Evolutionary conservation across 2,797 vertebrate species (phyloP).

Genomic region (Acanthiza pusilla): DNA sequence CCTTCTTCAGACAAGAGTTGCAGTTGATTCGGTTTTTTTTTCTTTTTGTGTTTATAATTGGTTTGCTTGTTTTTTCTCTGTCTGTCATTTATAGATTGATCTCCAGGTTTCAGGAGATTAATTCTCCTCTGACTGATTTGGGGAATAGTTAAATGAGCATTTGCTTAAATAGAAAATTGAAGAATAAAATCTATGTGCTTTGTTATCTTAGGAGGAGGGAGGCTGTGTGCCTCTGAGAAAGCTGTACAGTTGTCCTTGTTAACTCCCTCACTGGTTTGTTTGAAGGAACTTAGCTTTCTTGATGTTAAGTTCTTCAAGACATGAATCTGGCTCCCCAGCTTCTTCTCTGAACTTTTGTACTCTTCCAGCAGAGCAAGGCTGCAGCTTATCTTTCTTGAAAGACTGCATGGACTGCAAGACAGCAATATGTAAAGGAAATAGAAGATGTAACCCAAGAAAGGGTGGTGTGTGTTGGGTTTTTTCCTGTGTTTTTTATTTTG

Average conservation of each 20-base stretch:
- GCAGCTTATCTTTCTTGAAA: not conserved
- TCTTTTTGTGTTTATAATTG: not conserved
- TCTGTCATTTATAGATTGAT: not conserved
- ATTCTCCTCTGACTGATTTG: not conserved
- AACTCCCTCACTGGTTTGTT: not conserved
- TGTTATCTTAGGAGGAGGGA: not conserved
- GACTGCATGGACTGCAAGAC: not conserved
- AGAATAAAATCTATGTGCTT: not conserved
- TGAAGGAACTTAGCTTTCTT: not conserved
- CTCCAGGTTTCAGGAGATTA: not conserved
- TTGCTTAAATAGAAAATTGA: not conserved
- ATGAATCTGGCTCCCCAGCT: not conserved
- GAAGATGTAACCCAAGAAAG: not conserved
- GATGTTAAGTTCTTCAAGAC: not conserved
- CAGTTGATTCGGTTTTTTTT: not conserved
- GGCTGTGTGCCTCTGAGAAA: not conserved
- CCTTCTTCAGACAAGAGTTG: not conserved
- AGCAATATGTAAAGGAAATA: not conserved
- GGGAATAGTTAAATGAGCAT: not conserved
- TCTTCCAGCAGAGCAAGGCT: not conserved
- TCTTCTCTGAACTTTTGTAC: not conserved
- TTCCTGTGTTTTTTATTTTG: not conserved
- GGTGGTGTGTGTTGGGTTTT: not conserved
- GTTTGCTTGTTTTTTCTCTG: not conserved
- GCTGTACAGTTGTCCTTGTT: not conserved